These are phyloP conservation scores for Meliscaeva auricollis DNA, from an alignment of 2,888 invertebrate species.

Conservation along the genomic window DNA sequence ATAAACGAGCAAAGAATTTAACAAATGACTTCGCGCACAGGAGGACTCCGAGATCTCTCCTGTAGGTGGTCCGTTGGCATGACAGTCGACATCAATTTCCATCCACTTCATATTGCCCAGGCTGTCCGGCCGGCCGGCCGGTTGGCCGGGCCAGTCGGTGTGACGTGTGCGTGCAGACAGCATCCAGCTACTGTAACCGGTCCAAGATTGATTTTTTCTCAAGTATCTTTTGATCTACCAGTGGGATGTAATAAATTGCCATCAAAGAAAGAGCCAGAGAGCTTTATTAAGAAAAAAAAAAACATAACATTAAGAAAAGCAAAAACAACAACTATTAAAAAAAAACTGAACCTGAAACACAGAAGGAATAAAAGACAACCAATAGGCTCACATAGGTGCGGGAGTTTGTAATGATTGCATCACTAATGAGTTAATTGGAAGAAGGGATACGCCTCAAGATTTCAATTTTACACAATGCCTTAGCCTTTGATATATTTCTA, in stretches of 20 bases:
- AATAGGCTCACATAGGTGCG: conserved; percentile 42
- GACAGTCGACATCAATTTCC: conserved; percentile 71
- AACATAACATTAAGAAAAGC: background rate
- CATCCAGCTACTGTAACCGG: conserved; percentile 73
- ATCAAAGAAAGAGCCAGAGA: conserved; percentile 35
- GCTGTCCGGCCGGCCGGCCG: background rate
- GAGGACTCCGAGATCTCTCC: conserved; percentile 36
- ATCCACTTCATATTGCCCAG: conserved; percentile 67
- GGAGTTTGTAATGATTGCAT: conserved; percentile 67
- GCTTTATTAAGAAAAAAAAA: conserved; percentile 31
- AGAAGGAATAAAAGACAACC: conserved; percentile 4
- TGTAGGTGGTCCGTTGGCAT: conserved; percentile 73
- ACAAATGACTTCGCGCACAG: conserved; percentile 67
- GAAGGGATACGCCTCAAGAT: conserved; percentile 49
- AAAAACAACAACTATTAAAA: background rate
- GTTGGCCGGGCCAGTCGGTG: background rate
- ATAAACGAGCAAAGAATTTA: conserved; percentile 55
- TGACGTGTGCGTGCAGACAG: conserved; percentile 75
- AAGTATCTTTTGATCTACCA: conserved; percentile 66
- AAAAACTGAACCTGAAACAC: conserved; percentile 22
- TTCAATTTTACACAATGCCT: conserved; percentile 14
- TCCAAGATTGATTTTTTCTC: conserved; percentile 69
- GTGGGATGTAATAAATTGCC: conserved; percentile 72
- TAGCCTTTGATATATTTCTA: too few species aligned
- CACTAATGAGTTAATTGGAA: conserved; percentile 67